These are phyloP conservation scores for Malurus leucopterus DNA, from an alignment of 2,797 vertebrate species.

Conservation along the genomic window DNA sequence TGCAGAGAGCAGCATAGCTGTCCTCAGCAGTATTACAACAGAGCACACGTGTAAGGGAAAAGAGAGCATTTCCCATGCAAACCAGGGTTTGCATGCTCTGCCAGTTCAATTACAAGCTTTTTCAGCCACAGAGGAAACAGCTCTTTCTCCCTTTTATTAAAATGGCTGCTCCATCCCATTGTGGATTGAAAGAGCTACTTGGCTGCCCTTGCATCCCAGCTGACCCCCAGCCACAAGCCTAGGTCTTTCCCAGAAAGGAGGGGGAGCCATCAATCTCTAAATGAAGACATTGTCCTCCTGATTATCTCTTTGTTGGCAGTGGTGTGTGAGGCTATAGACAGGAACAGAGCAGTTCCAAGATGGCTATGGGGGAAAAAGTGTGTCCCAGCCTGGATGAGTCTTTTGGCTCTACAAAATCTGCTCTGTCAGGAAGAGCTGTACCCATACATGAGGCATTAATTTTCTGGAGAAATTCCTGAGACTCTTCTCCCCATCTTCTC, in stretches of 20 bases:
- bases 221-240: conserved; percentile 22
- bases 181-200: conserved; percentile 23
- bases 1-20: neutral
- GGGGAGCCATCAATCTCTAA: neutral
- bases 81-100: conserved; percentile 4
- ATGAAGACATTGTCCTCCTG: conserved; percentile 23
- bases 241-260: conserved; percentile 20
- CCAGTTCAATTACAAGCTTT: conserved; percentile 42
- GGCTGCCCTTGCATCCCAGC: neutral
- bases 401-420: neutral
- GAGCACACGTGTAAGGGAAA: neutral
- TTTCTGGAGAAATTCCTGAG: neutral
- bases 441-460: neutral
- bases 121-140: conserved; percentile 12
- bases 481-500: neutral
- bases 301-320: neutral
- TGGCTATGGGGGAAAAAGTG: neutral
- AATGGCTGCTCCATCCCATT: neutral
- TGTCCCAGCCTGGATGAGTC: neutral
- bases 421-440: neutral
- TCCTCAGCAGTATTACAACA: conserved; percentile 3
- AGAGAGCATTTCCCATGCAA: conserved; percentile 26
- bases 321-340: neutral
- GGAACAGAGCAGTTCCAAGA: neutral
- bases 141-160: conserved; percentile 32